Base-by-base conservation (phyloP, 2,797 vertebrate species). In the Enteromius afrohamiltoni region DNA sequence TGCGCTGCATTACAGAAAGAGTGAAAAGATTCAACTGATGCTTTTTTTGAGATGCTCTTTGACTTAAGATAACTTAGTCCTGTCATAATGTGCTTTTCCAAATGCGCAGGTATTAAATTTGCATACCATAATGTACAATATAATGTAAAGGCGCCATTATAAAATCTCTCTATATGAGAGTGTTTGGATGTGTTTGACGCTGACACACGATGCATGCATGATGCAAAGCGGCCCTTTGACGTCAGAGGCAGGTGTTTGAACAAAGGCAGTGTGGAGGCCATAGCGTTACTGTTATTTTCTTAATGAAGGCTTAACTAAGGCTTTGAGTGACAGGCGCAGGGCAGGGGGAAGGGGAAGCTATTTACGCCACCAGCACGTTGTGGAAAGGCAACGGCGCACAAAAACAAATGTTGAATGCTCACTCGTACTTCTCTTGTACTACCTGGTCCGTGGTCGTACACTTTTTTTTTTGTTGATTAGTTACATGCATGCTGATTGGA, bases 221-320 rank as follows among this genome's bases (percentile, higher is more conserved):
- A 74, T 78, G 68, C 68, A 53, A 74, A 85, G n/a, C 16, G 31
- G 60, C 79, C 51, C 6, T 75, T 75, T 82, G 83, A 87, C 86
- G 75, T 87, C 86, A 87, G 79, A 84, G 58, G 83, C 86, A 87
- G 83, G 83, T 87, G 86, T 60, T 73, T 74, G 49, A 82, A 87
- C 83, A 82, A 87, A 85, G 80, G 45, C 19, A 67, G 47, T 37
- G 75, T 16, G 40, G 47, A 67, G 67, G 74, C 75, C 65, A 51
- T 16, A 77, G 69, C 68, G 75, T 74, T 64, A 42, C 80, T 80
- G 81, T 83, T 85, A 82, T 85, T 83, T 86, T 42, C 64, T 75
- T 80, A 82, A 83, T 83, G 80, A 83, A 83, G 68, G 80, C 69
- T 83, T 86, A 77, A 83, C 80, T 70, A 23, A 73, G 58, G 77